Percentiles rank a stretch among this genome's conserved stretches.
These are phyloP conservation scores for Romanogobio albipinnatus DNA, from an alignment of 2,113 vertebrate genomes.

Conservation along the genomic window DNA sequence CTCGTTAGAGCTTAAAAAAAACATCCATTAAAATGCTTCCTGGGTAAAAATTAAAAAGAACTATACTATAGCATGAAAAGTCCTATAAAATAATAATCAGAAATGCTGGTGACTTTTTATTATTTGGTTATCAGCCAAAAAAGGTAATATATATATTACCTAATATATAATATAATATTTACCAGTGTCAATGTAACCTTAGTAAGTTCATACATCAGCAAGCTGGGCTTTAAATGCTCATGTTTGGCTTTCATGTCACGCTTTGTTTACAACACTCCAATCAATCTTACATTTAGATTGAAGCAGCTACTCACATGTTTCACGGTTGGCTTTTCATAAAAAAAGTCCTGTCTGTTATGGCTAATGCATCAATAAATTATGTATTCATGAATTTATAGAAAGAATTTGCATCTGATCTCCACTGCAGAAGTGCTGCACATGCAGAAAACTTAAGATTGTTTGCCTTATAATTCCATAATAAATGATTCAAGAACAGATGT, in stretches of 20 bases:
- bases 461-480: neutral
- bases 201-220: too few species aligned
- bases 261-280: neutral
- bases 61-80: neutral
- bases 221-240: neutral
- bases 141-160: too few species aligned
- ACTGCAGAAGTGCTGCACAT: neutral
- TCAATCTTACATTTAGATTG: slow-evolving; percentile 37
- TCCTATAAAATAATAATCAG: neutral
- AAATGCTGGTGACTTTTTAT: neutral
- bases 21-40: neutral
- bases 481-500: slow-evolving; percentile 32
- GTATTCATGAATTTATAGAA: slow-evolving; percentile 18
- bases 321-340: slow-evolving; percentile 4
- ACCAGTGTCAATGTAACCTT: too few species aligned
- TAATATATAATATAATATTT: too few species aligned
- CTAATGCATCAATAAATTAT: slow-evolving; percentile 34
- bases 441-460: neutral
- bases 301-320: neutral
- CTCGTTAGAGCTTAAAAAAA: too few species aligned
- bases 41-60: neutral
- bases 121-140: too few species aligned
- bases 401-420: neutral
- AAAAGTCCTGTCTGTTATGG: neutral
- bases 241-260: slow-evolving; percentile 13